Evolutionary conservation across 2,888 invertebrate genomes (phyloP), one percentile per base, ranked within the genome.

Genomic region (Anodontia alba): DNA sequence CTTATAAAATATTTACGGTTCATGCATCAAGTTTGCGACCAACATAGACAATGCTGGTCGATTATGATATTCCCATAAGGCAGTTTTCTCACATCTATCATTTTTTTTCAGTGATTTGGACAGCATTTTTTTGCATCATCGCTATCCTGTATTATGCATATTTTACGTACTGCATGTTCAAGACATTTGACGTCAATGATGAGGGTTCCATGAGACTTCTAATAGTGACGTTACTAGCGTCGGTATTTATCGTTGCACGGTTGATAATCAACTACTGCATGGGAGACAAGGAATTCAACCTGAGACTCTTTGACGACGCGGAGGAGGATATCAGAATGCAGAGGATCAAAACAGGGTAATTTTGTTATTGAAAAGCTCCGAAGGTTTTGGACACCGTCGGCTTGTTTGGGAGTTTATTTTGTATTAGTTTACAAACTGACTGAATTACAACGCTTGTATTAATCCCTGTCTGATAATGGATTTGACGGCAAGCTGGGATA

Each of bases 131-230:
- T 31, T 31, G 83, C 1, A 8, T 82, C 15, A 17, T 76, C 10
- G 49, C 84, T 26, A 26, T 82, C 29, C 73, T 80, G 10, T 93
- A 91, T 74, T 83, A 88, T 20, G 89, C 83, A 1, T 93, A 93
- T 77, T 92, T 93, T 70, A 84, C 76, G n/a, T 92, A 88, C 77
- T 88, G 91, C 5, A 89, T 93, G 91, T 77, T 84, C 38, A 84
- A 84, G 67, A 76, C 82, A 31, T 90, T 91, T 71, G 90, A 89
- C 43, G 74, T 74, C 0, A 51, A 80, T 5, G 89, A 90, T 49
- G 92, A 93, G 73, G 90, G 89, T 7, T 87, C 91, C 7, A 82
- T 92, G 29, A 83, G 93, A 0, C 88, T 93, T 20, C 87, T 93
- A n/a, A 87, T 90, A 57, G 75, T 90, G 29, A 92, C 92, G 0